phyloP scores from a whole-genome alignment of 2,888 invertebrate species.

The Emmelina monodactyla region DNA sequence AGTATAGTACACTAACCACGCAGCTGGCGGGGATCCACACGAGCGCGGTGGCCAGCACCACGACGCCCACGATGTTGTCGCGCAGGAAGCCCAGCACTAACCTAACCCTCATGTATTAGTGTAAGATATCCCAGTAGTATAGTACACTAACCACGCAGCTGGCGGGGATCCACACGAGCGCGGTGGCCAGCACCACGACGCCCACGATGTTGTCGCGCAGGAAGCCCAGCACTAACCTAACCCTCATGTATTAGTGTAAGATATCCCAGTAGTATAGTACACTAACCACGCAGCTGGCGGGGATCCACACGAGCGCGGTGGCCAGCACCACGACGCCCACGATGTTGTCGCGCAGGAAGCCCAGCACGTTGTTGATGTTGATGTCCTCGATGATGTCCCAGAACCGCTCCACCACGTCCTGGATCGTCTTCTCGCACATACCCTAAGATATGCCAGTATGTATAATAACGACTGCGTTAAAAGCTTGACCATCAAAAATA shows the following conservation, averaged over 20 bases:
- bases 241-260: not conserved
- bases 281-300: conserved; percentile 80
- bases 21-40: conserved; percentile 96
- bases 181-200: conserved; percentile 87
- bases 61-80: conserved; percentile 93
- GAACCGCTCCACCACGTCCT: conserved; percentile 94
- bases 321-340: conserved; percentile 92
- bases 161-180: conserved; percentile 94
- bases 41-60: conserved; percentile 88
- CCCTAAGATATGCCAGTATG: too few relatives aligned
- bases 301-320: conserved; percentile 94
- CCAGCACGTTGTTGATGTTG: conserved; percentile 89
- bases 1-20: conserved; percentile 65
- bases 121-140: too few relatives aligned
- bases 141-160: conserved; percentile 78
- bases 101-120: too few relatives aligned
- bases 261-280: not conserved
- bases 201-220: conserved; percentile 94
- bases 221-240: conserved; percentile 62
- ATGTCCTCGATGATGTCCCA: conserved; percentile 98
- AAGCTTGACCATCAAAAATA: too few relatives aligned
- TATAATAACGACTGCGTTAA: too few relatives aligned
- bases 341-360: conserved; percentile 90
- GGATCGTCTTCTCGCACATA: conserved; percentile 91
- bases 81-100: conserved; percentile 87